phyloP scores from a whole-genome alignment of 2,888 invertebrate species.

The Pseudolycoriella hygida region DNA sequence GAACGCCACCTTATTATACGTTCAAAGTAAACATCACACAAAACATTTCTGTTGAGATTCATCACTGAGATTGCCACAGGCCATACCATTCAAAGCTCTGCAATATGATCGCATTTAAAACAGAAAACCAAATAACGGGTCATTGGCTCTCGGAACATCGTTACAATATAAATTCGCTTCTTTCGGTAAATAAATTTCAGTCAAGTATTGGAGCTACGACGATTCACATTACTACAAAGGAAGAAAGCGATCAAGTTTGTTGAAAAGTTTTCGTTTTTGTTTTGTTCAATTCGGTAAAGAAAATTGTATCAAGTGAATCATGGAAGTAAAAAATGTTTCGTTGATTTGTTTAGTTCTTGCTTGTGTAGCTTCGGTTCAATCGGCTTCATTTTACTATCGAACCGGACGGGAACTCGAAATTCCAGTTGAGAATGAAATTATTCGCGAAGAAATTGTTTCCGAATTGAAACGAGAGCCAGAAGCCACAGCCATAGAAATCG shows the following conservation, averaged over 20 bases:
- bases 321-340: too few relatives aligned
- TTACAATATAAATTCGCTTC: background rate
- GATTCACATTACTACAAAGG: background rate
- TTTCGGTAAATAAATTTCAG: background rate
- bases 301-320: background rate
- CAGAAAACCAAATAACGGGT: background rate
- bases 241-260: background rate
- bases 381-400: slow-evolving; percentile 5
- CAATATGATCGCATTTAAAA: too few relatives aligned
- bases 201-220: background rate
- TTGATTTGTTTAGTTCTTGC: background rate
- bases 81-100: too few relatives aligned
- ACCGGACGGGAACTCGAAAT: slow-evolving; percentile 2
- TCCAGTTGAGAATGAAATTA: background rate
- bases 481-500: background rate
- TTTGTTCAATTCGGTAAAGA: background rate
- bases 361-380: slow-evolving; percentile 1
- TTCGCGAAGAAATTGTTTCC: slow-evolving; percentile 2
- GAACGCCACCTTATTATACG: too few relatives aligned
- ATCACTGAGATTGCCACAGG: too few relatives aligned
- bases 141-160: background rate
- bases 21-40: too few relatives aligned
- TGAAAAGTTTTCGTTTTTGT: background rate
- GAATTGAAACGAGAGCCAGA: slow-evolving; percentile 3
- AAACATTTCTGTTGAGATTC: too few relatives aligned